These are phyloP conservation scores for Leistus spinibarbis DNA, from an alignment of 2,888 invertebrate species.

Conservation along the genomic window DNA sequence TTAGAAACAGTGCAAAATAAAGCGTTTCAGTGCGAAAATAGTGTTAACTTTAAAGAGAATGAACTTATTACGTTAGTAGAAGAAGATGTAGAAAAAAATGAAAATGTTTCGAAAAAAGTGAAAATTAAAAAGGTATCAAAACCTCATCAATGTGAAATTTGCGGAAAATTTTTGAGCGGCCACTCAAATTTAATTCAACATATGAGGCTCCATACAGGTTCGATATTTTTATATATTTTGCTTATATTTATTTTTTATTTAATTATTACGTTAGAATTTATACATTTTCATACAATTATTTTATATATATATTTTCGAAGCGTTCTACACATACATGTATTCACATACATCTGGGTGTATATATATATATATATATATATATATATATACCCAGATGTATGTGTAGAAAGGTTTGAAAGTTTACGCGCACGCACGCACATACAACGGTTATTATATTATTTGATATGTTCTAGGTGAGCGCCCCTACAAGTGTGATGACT, in stretches of 20 bases:
- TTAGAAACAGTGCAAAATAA: neutral
- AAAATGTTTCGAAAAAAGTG: slow-evolving; percentile 19
- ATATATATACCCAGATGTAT: too few relatives aligned
- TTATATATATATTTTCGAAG: too few relatives aligned
- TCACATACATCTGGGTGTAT: too few relatives aligned
- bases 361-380: too few relatives aligned
- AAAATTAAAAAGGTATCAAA: slow-evolving; percentile 5
- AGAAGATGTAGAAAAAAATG: neutral
- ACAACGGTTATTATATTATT: neutral
- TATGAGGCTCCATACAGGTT: slow-evolving; percentile 45
- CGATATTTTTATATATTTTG: neutral
- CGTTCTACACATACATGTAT: too few relatives aligned
- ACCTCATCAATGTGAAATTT: slow-evolving; percentile 47
- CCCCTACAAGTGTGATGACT: slow-evolving; percentile 47
- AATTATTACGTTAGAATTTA: too few relatives aligned
- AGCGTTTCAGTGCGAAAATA: neutral
- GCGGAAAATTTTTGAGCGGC: slow-evolving; percentile 46
- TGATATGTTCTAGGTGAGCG: slow-evolving; percentile 42
- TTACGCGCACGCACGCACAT: too few relatives aligned
- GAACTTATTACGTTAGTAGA: too few relatives aligned
- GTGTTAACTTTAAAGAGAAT: too few relatives aligned
- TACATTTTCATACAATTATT: too few relatives aligned
- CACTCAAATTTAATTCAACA: slow-evolving; percentile 48
- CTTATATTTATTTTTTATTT: neutral
- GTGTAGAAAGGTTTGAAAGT: too few relatives aligned